Conservation (phyloP, 1,140 invertebrate genomes). For the Hestina assimilis region DNA sequence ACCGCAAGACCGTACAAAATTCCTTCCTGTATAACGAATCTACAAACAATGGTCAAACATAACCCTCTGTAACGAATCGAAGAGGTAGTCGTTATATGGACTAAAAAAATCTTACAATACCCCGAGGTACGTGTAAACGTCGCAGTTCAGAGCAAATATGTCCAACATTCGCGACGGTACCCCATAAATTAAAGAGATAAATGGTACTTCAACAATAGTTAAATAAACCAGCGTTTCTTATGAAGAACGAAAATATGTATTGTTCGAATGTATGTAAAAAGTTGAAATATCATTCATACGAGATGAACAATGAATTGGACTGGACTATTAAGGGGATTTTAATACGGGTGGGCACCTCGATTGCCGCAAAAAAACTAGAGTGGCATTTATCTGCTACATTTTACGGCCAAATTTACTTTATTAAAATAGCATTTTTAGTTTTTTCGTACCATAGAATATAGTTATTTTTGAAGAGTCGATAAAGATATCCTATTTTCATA, state of each 20-base stretch:
- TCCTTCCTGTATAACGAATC: slow-evolving; percentile 53
- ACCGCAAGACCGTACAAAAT: slow-evolving; percentile 58
- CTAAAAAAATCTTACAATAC: slow-evolving; percentile 25
- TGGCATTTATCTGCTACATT: slow-evolving; percentile 15
- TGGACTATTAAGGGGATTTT: slow-evolving; percentile 50
- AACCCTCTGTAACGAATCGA: slow-evolving; percentile 55
- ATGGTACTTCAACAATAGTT: slow-evolving; percentile 69
- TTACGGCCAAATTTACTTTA: slow-evolving; percentile 26
- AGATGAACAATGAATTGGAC: slow-evolving; percentile 42
- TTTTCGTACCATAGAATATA: slow-evolving; percentile 14
- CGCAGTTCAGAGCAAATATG: slow-evolving; percentile 60
- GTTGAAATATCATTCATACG: slow-evolving; percentile 41
- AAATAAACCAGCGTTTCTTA: slow-evolving; percentile 69
- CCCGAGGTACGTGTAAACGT: slow-evolving; percentile 29
- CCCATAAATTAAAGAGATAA: slow-evolving; percentile 75
- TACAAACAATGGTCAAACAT: slow-evolving; percentile 55
- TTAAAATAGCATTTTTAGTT: slow-evolving; percentile 13
- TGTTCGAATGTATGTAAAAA: slow-evolving; percentile 40
- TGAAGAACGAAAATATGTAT: slow-evolving; percentile 60
- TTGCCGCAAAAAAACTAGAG: slow-evolving; percentile 53
- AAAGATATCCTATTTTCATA: no score
- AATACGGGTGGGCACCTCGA: slow-evolving; percentile 49
- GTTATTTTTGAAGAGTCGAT: neutral
- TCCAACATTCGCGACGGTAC: slow-evolving; percentile 62
- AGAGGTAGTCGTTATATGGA: slow-evolving; percentile 40